Conservation (phyloP, 1,140 invertebrate species). For the Drosophila sp. region DNA sequence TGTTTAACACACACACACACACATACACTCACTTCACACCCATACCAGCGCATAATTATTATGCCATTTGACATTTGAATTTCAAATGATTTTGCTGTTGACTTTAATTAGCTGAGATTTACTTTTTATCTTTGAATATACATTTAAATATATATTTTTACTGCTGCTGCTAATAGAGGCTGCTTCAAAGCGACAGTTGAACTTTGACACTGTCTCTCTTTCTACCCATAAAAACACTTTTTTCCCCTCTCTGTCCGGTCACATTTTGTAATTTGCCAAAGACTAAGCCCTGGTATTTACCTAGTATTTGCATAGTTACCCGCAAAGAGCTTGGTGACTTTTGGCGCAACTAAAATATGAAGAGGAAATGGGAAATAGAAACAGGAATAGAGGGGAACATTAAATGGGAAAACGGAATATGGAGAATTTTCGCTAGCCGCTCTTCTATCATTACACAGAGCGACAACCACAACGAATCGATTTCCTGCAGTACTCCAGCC, state of each 20-base stretch:
- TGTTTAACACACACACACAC: slow-evolving; percentile 36
- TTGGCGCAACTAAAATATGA: slow-evolving; percentile 16
- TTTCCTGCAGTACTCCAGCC: slow-evolving; percentile 47
- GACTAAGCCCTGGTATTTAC: slow-evolving; percentile 63
- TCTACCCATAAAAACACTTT: background rate
- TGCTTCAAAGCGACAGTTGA: background rate
- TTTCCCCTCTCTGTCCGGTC: background rate
- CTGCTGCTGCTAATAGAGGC: slow-evolving; percentile 22
- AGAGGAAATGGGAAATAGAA: slow-evolving; percentile 2
- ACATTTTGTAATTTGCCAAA: slow-evolving; percentile 62
- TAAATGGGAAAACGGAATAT: slow-evolving; percentile 62
- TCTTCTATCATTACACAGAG: slow-evolving; percentile 58
- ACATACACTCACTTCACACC: slow-evolving; percentile 19
- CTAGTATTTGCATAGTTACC: slow-evolving; percentile 70
- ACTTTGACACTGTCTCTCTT: background rate
- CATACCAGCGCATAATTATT: slow-evolving; percentile 26
- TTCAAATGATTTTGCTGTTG: slow-evolving; percentile 74
- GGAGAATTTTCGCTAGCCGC: slow-evolving; percentile 33
- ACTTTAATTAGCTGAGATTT: slow-evolving; percentile 81
- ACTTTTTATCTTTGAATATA: background rate
- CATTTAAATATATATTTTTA: slow-evolving; percentile 6
- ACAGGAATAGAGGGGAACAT: slow-evolving; percentile 29
- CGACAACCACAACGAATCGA: slow-evolving; percentile 79
- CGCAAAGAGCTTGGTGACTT: slow-evolving; percentile 42
- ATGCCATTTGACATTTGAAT: slow-evolving; percentile 72